Evolutionary conservation across 2,888 invertebrate genomes (phyloP).

Genomic region (Teinopalpus imperialis): DNA sequence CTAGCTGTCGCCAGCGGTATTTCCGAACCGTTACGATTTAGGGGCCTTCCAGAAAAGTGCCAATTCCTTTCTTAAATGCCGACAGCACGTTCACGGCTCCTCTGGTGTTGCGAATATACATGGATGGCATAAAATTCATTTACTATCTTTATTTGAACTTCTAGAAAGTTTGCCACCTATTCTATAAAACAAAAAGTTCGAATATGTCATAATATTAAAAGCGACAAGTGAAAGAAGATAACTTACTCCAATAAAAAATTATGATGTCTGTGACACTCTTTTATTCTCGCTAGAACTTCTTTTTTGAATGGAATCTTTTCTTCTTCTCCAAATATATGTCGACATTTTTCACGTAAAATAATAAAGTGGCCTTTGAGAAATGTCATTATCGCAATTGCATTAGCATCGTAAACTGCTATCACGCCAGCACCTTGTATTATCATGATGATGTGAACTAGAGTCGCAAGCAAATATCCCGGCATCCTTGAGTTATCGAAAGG

Average conservation of each 20-base stretch:
- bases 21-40: too few relatives aligned
- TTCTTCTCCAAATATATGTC: slow-evolving; percentile 40
- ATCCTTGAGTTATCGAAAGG: slow-evolving; percentile 55
- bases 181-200: too few relatives aligned
- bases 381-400: slow-evolving; percentile 51
- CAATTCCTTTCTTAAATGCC: too few relatives aligned
- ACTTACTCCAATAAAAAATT: slow-evolving; percentile 51
- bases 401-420: slow-evolving; percentile 52
- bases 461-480: slow-evolving; percentile 50
- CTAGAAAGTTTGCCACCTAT: too few relatives aligned
- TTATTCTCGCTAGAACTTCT: slow-evolving; percentile 43
- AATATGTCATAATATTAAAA: too few relatives aligned
- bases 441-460: slow-evolving; percentile 46
- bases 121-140: too few relatives aligned
- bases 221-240: too few relatives aligned
- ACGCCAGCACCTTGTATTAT: slow-evolving; percentile 46
- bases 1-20: too few relatives aligned
- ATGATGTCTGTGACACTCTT: slow-evolving; percentile 58
- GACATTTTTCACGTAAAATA: slow-evolving; percentile 48
- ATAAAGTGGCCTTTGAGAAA: slow-evolving; percentile 59
- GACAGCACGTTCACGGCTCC: too few relatives aligned
- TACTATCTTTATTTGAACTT: too few relatives aligned
- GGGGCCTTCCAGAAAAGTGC: too few relatives aligned
- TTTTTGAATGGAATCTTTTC: slow-evolving; percentile 25
- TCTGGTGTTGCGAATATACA: too few relatives aligned